Evolutionary conservation across 2,113 vertebrate genomes (phyloP), one percentile per base, ranked within the genome.

Genomic region (Ceuthmochares aereus): DNA sequence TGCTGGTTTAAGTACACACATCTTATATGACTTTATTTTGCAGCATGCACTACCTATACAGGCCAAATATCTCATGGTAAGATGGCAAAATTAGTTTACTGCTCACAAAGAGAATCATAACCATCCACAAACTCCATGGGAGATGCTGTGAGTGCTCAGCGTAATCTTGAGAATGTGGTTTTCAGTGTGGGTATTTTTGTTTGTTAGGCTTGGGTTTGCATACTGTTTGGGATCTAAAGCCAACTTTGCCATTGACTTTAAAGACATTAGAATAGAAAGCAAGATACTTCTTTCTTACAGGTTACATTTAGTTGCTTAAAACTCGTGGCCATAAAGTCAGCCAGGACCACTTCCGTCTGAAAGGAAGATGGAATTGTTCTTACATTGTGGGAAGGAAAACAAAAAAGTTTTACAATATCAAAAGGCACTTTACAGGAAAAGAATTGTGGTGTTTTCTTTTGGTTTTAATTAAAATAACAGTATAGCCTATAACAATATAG

Each of bases 111-210:
- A 62, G 14, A 25, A n/a, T 30, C 14, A 4, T 37, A 30, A 70
- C 4, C 6, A 21, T 73, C 27, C 12, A 9, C 14, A 40, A 20
- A 40, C 34, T 36, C 47, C 7, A 1, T 0, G 37, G 52, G 1
- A 45, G 22, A 7, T 62, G 25, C n/a, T 70, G 12, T 30, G 68
- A 72, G 52, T 62, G 12, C 20, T 47, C 9, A 1, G 14, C 40
- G 10, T 30, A 13, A 16, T 47, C 15, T 29, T 32, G 42, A 52
- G 29, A 89, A 42, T 21, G 8, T 49, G 12, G 1, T 11, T 74
- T 75, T 70, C 25, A 12, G 9, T 20, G 10, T 29, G 47, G 18
- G 7, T 14, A 20, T 21, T 22, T 22, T 49, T 49, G 47, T 66
- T 84, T 76, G 12, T 6, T 49, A 45, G 8, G 8, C 36, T 79